These are phyloP conservation scores for Passer montanus DNA, from an alignment of 2,113 vertebrate genomes.

Conservation along the genomic window DNA sequence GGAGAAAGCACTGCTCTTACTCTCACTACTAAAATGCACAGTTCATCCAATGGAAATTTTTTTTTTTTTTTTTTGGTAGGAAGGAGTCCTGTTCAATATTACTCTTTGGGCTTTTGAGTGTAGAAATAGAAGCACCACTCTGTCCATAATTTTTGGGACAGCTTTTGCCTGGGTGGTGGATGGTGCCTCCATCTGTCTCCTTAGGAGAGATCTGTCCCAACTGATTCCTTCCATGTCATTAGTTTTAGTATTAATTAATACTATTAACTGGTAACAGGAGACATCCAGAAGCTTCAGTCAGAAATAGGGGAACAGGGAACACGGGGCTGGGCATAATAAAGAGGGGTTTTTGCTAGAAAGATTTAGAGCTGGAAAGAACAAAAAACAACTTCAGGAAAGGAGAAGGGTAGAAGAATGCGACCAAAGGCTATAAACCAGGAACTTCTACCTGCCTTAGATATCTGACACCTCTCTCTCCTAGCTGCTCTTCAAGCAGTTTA, in stretches of 20 bases:
- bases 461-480: background rate
- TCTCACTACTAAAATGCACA: background rate
- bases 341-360: background rate
- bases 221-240: background rate
- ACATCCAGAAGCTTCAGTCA: background rate
- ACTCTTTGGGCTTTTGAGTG: background rate
- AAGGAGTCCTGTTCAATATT: background rate
- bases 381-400: background rate
- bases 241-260: background rate
- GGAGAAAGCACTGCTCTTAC: background rate
- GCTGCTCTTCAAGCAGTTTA: background rate
- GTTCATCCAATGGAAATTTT: background rate
- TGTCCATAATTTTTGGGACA: background rate
- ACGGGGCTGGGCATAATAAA: rapidly evolving
- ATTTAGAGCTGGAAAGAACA: background rate
- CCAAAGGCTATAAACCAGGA: background rate
- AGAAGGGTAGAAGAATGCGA: background rate
- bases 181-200: background rate
- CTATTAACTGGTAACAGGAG: background rate
- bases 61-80: background rate
- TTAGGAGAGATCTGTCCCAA: background rate
- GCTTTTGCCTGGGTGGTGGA: background rate
- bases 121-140: background rate
- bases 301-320: background rate
- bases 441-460: background rate